Evolutionary conservation across 2,113 vertebrate species (phyloP).

Genomic region (Alouatta palliata): DNA sequence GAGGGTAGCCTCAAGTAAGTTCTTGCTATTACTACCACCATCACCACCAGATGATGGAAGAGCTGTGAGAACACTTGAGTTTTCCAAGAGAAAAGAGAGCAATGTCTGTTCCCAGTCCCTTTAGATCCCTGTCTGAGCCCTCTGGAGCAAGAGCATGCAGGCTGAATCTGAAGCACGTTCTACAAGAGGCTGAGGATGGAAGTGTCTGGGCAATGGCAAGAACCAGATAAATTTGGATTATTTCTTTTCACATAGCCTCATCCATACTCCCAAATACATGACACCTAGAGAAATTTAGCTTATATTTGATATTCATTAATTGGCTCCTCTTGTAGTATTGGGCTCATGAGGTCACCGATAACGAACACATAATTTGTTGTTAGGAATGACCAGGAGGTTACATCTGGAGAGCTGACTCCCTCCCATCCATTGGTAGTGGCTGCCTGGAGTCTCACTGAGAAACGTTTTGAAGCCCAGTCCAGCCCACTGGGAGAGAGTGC

Average conservation of each 20-base stretch:
- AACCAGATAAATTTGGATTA: not conserved
- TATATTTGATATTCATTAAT: not conserved
- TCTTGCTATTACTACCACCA: too few species aligned
- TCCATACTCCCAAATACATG: not conserved
- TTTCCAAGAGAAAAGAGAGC: not conserved
- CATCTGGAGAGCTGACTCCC: not conserved
- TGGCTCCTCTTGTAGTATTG: not conserved
- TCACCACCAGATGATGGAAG: not conserved
- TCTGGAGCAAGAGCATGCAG: not conserved
- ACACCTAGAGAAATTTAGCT: not conserved
- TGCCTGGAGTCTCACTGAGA: not conserved
- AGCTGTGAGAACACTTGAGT: not conserved
- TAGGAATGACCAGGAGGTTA: not conserved
- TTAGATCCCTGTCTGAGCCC: not conserved
- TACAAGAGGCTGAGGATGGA: not conserved
- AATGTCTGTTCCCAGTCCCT: not conserved
- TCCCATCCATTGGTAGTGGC: not conserved
- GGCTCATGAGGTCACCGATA: not conserved
- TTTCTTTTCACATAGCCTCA: not conserved
- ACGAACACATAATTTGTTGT: not conserved
- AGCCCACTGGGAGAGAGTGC: not conserved
- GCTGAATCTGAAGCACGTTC: not conserved
- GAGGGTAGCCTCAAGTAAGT: not conserved
- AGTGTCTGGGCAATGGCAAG: too few species aligned
- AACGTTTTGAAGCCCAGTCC: not conserved